These are phyloP conservation scores for Protodeltote pygarga DNA, from an alignment of 2,888 invertebrate species.

Conservation along the genomic window DNA sequence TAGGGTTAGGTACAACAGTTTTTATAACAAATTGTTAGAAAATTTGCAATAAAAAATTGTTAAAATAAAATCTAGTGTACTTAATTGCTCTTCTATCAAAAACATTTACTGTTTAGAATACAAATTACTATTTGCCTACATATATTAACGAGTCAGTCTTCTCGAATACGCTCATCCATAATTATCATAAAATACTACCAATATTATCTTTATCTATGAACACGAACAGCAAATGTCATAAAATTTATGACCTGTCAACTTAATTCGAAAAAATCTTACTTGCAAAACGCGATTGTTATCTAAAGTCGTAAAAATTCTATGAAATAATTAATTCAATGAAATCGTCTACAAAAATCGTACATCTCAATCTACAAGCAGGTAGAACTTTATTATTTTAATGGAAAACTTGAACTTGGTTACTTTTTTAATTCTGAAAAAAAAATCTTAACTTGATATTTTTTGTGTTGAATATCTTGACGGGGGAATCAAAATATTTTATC, in stretches of 20 bases:
- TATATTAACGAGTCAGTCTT: too few species aligned
- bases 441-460: constrained; percentile 38
- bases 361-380: constrained; percentile 46
- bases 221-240: neutral
- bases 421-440: constrained; percentile 36
- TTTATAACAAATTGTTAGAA: too few species aligned
- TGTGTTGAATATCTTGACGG: constrained; percentile 34
- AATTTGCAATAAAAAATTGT: too few species aligned
- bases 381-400: constrained; percentile 18
- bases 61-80: too few species aligned
- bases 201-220: too few species aligned
- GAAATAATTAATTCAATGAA: constrained; percentile 24
- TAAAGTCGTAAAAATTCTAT: constrained; percentile 34
- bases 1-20: too few species aligned
- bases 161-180: too few species aligned
- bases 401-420: constrained; percentile 16
- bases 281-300: constrained; percentile 37
- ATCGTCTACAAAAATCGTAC: constrained; percentile 26
- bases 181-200: too few species aligned
- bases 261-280: constrained; percentile 8
- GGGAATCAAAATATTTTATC: constrained; percentile 57
- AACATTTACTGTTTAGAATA: too few species aligned
- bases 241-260: constrained; percentile 6
- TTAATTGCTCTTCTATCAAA: too few species aligned
- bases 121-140: too few species aligned